A percentile compares a stretch with the other conserved stretches of the same genome.
Conservation (phyloP, 1,140 invertebrate species). For the Megalonaias nervosa region DNA sequence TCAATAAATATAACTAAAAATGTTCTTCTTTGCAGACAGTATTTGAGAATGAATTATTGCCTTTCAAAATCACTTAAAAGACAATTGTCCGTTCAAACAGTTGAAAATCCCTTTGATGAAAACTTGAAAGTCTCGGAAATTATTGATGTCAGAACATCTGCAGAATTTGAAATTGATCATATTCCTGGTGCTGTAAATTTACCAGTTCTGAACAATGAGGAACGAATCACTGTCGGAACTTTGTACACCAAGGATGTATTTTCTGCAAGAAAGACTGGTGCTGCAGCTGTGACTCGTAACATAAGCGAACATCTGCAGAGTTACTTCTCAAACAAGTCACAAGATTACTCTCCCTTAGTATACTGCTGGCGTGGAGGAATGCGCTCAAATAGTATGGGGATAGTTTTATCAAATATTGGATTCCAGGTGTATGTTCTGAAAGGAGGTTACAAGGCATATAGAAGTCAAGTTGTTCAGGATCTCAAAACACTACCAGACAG, state of each 20-base stretch:
- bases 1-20: too few species aligned
- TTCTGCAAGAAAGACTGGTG: conserved; percentile 41
- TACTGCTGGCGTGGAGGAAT: conserved; percentile 48
- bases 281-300: conserved; percentile 29
- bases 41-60: too few species aligned
- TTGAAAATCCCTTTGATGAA: too few species aligned
- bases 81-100: too few species aligned
- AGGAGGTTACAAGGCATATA: conserved; percentile 40
- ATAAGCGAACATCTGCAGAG: conserved; percentile 34
- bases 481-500: conserved; percentile 24
- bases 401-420: conserved; percentile 40
- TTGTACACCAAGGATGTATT: conserved; percentile 30
- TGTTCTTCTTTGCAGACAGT: too few species aligned
- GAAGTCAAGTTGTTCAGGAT: conserved; percentile 23
- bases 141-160: conserved; percentile 43
- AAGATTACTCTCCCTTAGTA: conserved; percentile 37
- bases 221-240: conserved; percentile 34
- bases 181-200: conserved; percentile 44
- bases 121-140: conserved; percentile 14
- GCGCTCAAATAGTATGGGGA: conserved; percentile 39
- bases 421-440: conserved; percentile 37
- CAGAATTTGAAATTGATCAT: conserved; percentile 41
- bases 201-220: conserved; percentile 36
- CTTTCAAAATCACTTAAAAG: too few species aligned
- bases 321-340: conserved; percentile 26